phyloP scores from a whole-genome alignment of 2,797 vertebrate species.

The Phyllotis vaccarum region DNA sequence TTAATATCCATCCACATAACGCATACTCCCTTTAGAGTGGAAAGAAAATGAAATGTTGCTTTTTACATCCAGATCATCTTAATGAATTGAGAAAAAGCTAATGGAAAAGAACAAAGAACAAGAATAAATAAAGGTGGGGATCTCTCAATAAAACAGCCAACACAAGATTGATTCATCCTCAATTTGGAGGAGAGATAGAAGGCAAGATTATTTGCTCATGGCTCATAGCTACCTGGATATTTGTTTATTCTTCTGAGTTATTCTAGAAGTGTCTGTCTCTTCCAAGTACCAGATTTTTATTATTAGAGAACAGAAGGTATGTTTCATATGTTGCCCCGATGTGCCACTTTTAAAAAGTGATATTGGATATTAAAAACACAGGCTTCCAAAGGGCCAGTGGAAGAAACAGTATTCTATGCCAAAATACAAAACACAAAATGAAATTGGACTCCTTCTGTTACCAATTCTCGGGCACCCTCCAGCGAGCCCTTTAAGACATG shows the following conservation, averaged over 20 bases:
- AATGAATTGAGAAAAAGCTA: neutral
- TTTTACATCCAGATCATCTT: neutral
- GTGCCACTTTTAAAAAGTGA: neutral
- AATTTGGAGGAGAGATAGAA: neutral
- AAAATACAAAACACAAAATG: conserved; percentile 45
- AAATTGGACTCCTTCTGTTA: conserved; percentile 52
- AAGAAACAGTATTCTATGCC: conserved; percentile 17
- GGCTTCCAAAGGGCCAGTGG: conserved; percentile 8
- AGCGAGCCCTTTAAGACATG: neutral
- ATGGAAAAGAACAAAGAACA: neutral
- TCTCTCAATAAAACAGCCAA: neutral
- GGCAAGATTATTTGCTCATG: neutral
- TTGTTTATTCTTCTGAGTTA: neutral
- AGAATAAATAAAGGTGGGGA: neutral
- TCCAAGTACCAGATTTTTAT: conserved; percentile 12
- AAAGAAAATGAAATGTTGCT: neutral
- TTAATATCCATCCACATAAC: neutral
- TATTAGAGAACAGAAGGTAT: conserved; percentile 56
- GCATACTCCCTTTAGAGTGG: neutral
- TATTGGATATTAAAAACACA: conserved; percentile 49
- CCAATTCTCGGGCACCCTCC: neutral
- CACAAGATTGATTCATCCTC: neutral
- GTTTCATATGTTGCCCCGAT: conserved; percentile 11
- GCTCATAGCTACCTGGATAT: neutral
- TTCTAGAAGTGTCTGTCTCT: neutral